These are phyloP conservation scores for Leptinotarsa tumamoca DNA, from an alignment of 2,888 invertebrate genomes.

Conservation along the genomic window DNA sequence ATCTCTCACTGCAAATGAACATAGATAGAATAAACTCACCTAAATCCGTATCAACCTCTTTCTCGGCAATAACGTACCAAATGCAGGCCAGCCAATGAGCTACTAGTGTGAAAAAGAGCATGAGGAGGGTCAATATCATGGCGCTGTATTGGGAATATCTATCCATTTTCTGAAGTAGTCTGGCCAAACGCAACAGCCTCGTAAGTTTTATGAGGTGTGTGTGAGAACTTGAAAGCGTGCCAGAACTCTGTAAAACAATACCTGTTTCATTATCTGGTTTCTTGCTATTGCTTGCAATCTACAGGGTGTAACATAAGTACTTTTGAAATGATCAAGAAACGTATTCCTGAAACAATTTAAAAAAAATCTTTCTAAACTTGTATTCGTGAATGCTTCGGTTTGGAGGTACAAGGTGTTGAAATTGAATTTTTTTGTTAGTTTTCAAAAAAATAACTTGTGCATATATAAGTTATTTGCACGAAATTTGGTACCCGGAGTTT, in stretches of 20 bases:
- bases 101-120: conserved; percentile 93
- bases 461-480: no score
- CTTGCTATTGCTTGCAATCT: background rate
- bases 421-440: no score
- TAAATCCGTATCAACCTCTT: conserved; percentile 75
- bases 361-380: no score
- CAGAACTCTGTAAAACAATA: conserved; percentile 45
- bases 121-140: conserved; percentile 91
- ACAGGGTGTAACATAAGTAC: no score
- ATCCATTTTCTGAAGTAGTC: conserved; percentile 95
- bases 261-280: background rate
- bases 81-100: conserved; percentile 98
- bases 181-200: conserved; percentile 86
- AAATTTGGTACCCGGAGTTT: no score
- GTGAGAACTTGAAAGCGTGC: conserved; percentile 67
- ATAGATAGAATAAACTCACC: conserved; percentile 71
- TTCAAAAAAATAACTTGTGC: no score
- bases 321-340: no score
- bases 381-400: no score
- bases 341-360: no score
- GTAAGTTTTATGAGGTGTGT: conserved; percentile 95
- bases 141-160: conserved; percentile 96
- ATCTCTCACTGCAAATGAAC: background rate
- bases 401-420: no score
- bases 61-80: conserved; percentile 96